phyloP scores from a whole-genome alignment of 2,888 invertebrate genomes.

The Lumbricus terrestris region DNA sequence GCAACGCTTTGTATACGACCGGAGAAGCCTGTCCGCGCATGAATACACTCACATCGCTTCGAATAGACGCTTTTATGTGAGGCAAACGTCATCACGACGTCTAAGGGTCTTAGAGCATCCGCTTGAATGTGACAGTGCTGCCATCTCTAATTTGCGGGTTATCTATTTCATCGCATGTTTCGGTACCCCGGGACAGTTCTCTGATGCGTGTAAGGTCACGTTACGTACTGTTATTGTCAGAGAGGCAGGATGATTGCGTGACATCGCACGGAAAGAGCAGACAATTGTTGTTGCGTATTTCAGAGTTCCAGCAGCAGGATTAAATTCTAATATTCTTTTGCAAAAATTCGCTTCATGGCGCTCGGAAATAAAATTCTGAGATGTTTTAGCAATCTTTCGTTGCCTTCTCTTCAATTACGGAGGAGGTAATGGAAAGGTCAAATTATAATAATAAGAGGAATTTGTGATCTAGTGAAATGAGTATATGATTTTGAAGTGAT shows the following conservation, averaged over 20 bases:
- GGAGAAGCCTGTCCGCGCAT: not conserved
- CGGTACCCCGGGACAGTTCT: not conserved
- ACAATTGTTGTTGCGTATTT: not conserved
- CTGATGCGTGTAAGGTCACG: no score
- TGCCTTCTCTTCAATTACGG: no score
- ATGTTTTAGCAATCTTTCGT: no score
- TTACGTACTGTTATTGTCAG: not conserved
- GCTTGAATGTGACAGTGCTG: not conserved
- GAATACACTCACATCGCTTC: not conserved
- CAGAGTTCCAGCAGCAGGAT: not conserved
- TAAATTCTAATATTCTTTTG: not conserved
- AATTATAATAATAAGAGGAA: not conserved
- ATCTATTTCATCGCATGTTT: not conserved
- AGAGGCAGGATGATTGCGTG: not conserved
- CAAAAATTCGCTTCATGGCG: not conserved
- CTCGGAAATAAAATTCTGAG: not conserved
- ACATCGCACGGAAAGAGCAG: not conserved
- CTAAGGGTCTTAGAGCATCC: not conserved
- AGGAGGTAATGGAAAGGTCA: no score
- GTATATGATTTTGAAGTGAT: not conserved
- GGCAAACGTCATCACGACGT: not conserved
- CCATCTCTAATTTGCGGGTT: not conserved
- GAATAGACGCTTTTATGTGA: not conserved
- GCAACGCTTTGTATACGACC: slow-evolving; percentile 3
- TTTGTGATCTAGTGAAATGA: not conserved